A percentile compares a stretch with the other conserved stretches of the same genome.
Conservation (phyloP, 2,113 vertebrate genomes). For the Alligator sinensis region DNA sequence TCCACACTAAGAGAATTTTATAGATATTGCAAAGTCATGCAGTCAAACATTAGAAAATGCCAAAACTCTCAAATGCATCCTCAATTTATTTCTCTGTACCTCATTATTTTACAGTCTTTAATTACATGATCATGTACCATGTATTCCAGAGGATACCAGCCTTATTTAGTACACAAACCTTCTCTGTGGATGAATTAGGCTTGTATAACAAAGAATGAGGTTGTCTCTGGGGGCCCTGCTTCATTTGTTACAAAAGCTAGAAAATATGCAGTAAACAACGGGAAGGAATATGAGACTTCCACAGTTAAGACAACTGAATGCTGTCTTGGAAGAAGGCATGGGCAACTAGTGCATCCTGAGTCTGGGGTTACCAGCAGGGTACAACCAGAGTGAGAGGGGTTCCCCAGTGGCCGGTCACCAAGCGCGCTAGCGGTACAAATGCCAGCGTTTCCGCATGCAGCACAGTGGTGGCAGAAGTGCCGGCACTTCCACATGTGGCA, state of each 20-base stretch:
- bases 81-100: slow-evolving; percentile 15
- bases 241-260: not conserved
- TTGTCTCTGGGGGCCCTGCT: not conserved
- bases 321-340: no score
- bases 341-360: no score
- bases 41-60: not conserved
- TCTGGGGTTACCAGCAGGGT: no score
- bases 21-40: not conserved
- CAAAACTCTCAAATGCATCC: slow-evolving; percentile 27
- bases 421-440: no score
- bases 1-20: not conserved
- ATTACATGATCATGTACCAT: slow-evolving; percentile 5
- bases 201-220: not conserved
- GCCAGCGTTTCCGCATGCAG: no score
- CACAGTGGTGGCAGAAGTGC: no score
- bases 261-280: slow-evolving; percentile 8
- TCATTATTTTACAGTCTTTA: not conserved
- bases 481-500: no score
- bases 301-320: no score
- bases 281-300: not conserved
- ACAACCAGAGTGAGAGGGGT: no score
- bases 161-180: not conserved
- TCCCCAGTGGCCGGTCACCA: no score
- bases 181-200: not conserved
- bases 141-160: not conserved